phyloP scores from a whole-genome alignment of 2,113 vertebrate genomes.

The Syrmaticus mikado region DNA sequence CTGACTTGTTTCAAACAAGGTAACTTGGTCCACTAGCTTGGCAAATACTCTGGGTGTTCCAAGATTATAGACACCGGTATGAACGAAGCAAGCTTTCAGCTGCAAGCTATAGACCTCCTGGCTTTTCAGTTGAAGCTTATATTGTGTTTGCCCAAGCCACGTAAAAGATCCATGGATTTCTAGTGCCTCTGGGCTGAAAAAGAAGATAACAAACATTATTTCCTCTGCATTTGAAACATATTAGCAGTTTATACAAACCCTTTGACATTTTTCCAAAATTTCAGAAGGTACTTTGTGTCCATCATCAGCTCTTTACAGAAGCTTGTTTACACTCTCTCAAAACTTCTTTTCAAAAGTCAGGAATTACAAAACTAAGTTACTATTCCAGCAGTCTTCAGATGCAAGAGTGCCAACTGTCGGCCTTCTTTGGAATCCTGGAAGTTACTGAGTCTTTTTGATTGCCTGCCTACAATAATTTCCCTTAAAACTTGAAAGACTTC shows the following conservation, averaged over 20 bases:
- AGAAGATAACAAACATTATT: neutral
- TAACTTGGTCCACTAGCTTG: conserved; percentile 85
- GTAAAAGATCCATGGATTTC: conserved; percentile 91
- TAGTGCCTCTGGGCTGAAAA: conserved; percentile 84
- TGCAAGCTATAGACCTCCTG: conserved; percentile 85
- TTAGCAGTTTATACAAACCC: neutral
- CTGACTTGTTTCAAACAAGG: conserved; percentile 90
- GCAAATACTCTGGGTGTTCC: conserved; percentile 92
- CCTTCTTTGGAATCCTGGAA: neutral
- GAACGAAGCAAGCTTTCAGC: conserved; percentile 92
- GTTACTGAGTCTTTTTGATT: neutral
- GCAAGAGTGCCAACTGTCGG: accelerated
- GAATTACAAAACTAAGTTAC: neutral
- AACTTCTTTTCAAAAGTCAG: neutral
- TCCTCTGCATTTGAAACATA: neutral
- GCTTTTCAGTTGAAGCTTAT: conserved; percentile 89
- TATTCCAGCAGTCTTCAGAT: neutral
- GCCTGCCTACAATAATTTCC: neutral
- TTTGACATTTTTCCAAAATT: neutral
- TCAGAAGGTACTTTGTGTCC: neutral
- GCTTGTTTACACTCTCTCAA: neutral
- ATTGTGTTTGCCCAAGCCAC: conserved; percentile 95
- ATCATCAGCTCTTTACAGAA: neutral
- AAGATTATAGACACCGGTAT: conserved; percentile 95
- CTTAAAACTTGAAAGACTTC: neutral